Percentiles rank a stretch among this genome's conserved stretches.
These are phyloP conservation scores for Caenorhabditis wallacei DNA, from an alignment of 2,888 invertebrate species.

Conservation along the genomic window DNA sequence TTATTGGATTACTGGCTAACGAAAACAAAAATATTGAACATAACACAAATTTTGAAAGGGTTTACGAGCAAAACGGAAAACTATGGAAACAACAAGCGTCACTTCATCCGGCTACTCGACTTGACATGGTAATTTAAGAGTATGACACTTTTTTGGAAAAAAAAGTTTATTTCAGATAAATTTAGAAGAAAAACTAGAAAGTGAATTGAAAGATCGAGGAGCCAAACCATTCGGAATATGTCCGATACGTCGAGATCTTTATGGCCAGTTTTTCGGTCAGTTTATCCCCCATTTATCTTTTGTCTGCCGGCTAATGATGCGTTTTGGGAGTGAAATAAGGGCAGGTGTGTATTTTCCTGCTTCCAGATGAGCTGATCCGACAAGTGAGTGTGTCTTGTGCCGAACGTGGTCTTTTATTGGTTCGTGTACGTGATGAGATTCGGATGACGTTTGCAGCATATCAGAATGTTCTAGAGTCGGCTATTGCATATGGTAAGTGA, in stretches of 20 bases:
- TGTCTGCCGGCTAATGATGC: constrained; percentile 25
- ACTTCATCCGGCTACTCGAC: constrained; percentile 94
- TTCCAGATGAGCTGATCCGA: constrained; percentile 90
- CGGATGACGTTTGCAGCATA: constrained; percentile 97
- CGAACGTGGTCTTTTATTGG: constrained; percentile 93
- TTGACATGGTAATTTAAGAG: constrained; percentile 88
- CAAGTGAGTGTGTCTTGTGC: constrained; percentile 97
- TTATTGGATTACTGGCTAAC: constrained; percentile 30
- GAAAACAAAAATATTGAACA: background rate
- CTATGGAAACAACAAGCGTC: constrained; percentile 89
- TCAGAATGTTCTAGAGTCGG: constrained; percentile 96
- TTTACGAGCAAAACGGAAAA: constrained; percentile 84
- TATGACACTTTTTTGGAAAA: background rate
- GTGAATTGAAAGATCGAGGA: constrained; percentile 92
- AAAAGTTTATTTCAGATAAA: constrained; percentile 86
- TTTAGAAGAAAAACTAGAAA: constrained; percentile 95
- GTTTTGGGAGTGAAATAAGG: constrained; percentile 8
- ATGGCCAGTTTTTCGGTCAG: constrained; percentile 79
- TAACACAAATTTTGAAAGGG: constrained; percentile 77
- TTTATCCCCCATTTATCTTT: background rate
- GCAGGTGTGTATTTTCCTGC: constrained; percentile 9
- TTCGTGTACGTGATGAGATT: constrained; percentile 95
- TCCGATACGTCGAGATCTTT: constrained; percentile 78
- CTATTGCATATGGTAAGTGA: constrained; percentile 89
- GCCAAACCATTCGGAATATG: constrained; percentile 86